Evolutionary conservation across 1,140 invertebrate genomes (phyloP).

Genomic region (Sinonovacula constricta): DNA sequence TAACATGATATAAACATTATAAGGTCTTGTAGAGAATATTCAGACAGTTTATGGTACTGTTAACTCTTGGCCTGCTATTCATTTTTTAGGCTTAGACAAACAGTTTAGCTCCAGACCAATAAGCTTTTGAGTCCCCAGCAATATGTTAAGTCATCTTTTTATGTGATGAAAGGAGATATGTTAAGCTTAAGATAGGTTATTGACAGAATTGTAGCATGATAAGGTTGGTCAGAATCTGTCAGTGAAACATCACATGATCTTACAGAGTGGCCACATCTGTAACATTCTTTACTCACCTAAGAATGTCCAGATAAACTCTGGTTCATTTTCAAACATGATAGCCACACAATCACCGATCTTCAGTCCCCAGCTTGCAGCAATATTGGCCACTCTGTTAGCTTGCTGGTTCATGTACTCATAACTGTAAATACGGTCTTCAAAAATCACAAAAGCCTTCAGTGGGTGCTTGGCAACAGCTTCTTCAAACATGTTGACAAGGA

Average conservation of each 20-base stretch:
- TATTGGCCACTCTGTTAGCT: slow-evolving; percentile 67
- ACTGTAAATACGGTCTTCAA: slow-evolving; percentile 63
- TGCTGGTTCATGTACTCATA: slow-evolving; percentile 67
- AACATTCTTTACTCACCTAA: slow-evolving; percentile 73
- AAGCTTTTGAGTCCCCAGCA: too few relatives aligned
- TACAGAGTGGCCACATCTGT: not conserved
- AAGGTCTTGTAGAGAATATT: too few relatives aligned
- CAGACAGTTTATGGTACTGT: too few relatives aligned
- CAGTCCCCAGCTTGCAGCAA: slow-evolving; percentile 56
- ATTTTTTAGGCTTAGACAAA: too few relatives aligned
- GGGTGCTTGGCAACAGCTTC: slow-evolving; percentile 51
- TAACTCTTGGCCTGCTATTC: too few relatives aligned
- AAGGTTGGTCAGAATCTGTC: not conserved
- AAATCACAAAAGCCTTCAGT: slow-evolving; percentile 64
- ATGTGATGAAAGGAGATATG: not conserved
- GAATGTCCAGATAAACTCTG: slow-evolving; percentile 72
- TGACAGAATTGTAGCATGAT: not conserved
- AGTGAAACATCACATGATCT: not conserved
- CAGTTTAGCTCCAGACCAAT: too few relatives aligned
- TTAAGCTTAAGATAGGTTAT: not conserved
- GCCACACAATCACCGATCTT: slow-evolving; percentile 63
- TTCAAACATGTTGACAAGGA: slow-evolving; percentile 69
- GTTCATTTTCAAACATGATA: slow-evolving; percentile 68
- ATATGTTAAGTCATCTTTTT: too few relatives aligned
- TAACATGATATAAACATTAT: too few relatives aligned